Evolutionary conservation across 1,140 invertebrate species (phyloP), one percentile per base, ranked within the genome.

Genomic region (Trachymyrmex cornetzi): DNA sequence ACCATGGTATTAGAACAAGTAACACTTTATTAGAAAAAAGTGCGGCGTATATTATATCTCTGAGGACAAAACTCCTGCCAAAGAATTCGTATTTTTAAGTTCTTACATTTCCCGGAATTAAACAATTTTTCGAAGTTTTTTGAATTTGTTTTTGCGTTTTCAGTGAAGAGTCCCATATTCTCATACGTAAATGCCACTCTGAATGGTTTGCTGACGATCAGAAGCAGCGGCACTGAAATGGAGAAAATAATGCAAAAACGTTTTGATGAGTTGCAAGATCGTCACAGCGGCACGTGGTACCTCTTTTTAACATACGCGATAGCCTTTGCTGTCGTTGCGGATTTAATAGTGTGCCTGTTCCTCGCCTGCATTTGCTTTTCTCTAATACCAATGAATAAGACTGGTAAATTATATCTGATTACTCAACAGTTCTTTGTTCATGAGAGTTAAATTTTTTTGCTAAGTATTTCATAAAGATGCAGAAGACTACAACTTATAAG

Each of bases 151-250:
- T 44, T 44, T 44, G 22, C 22, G 0, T 79, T 81, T 95, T 53
- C 87, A 97, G 97, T 96, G 19, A 96, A 97, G 75, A 97, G 97
- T 94, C 98, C 98, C 0, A 96, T 99, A 0, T 98, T 98, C 92
- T 97, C 98, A 0, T 98, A 98, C 87, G 96, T 99, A 48, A 97
- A 97, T 38, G 96, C 98, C 0, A 97, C 97, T 0, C 91, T 99
- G 2, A 96, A 97, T 88, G 98, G 98, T 3, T 95, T 99, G 5
- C 96, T 97, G 72, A 98, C 98, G 0, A 98, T 99, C 55, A 95
- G 98, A 79, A 97, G 98, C 5, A 96, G 97, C 48, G 96, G 96
- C 22, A 95, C 96, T 7, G 95, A 81, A 0, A 89, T 93, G 6
- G 71, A 98, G 92, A 95, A 96, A 85, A 95, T 97, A 74, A 96